phyloP scores from a whole-genome alignment of 2,888 invertebrate species.

The Parnassius glacialis region DNA sequence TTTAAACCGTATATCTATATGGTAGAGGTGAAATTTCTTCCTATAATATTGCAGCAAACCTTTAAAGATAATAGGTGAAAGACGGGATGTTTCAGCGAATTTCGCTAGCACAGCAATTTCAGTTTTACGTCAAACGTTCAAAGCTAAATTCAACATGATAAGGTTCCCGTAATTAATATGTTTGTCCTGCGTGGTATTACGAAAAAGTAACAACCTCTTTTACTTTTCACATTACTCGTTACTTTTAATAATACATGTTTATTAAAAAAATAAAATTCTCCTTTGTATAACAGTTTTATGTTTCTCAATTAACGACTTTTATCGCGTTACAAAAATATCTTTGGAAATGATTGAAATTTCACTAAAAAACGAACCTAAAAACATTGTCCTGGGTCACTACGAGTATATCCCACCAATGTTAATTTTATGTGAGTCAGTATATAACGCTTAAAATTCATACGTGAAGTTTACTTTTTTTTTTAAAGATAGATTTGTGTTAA shows the following conservation, averaged over 20 bases:
- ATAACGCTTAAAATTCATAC: no score
- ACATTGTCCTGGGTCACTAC: no score
- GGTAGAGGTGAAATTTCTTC: slow-evolving; percentile 29
- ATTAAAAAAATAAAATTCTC: slow-evolving; percentile 6
- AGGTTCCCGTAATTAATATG: slow-evolving; percentile 23
- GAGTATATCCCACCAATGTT: no score
- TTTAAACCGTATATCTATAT: slow-evolving; percentile 15
- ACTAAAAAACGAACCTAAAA: no score
- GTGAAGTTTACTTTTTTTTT: no score
- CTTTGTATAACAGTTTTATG: no score
- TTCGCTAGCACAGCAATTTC: slow-evolving; percentile 2
- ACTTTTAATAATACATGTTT: slow-evolving; percentile 2
- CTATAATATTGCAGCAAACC: slow-evolving; percentile 6
- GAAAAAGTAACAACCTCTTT: slow-evolving; percentile 20
- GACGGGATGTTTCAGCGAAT: slow-evolving; percentile 18
- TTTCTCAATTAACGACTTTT: no score
- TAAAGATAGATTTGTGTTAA: no score
- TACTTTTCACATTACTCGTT: slow-evolving; percentile 18
- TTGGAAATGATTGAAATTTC: no score
- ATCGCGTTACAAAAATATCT: no score
- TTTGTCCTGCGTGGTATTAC: slow-evolving; percentile 21
- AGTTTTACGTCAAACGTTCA: neutral
- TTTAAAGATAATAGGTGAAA: slow-evolving; percentile 26
- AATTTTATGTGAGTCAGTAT: no score
- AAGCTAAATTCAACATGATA: neutral